Evolutionary conservation across 2,113 vertebrate genomes (phyloP).

Genomic region (Cebidichthys violaceus): DNA sequence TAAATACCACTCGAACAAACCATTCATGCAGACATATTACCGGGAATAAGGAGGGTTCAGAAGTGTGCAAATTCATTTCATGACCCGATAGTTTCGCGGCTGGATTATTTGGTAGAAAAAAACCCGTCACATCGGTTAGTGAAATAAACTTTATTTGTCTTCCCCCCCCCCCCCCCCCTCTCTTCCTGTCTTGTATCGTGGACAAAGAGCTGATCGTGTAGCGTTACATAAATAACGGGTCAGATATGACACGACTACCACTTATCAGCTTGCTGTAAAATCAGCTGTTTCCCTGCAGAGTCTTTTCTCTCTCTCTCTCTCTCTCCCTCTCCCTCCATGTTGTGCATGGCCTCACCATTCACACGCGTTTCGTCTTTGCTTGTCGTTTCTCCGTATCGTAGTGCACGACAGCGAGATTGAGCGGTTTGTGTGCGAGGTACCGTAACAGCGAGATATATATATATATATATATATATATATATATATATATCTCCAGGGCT

Average conservation of each 20-base stretch:
- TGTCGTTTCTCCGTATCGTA: constrained; percentile 2
- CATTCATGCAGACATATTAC: too few species aligned
- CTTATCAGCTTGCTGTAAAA: too few species aligned
- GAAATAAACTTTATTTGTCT: too few species aligned
- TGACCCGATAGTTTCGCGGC: too few species aligned
- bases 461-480: too few species aligned
- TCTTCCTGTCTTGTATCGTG: neutral
- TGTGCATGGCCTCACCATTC: neutral
- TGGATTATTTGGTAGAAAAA: neutral
- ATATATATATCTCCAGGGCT: constrained; percentile 45
- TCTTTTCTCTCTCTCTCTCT: neutral
- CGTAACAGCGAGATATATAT: constrained; percentile 48
- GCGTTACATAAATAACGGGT: neutral
- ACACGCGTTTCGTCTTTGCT: neutral
- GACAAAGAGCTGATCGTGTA: neutral
- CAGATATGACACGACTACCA: neutral
- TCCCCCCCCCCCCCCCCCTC: too few species aligned
- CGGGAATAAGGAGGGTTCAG: too few species aligned
- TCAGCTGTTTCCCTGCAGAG: neutral
- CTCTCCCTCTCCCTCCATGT: neutral
- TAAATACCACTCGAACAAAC: too few species aligned
- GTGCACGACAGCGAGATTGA: constrained; percentile 30
- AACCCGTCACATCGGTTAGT: neutral
- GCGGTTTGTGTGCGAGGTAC: constrained; percentile 39
- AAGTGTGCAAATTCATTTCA: too few species aligned